These are phyloP conservation scores for Zelostemma sp. DNA, from an alignment of 1,140 invertebrate species.

Conservation along the genomic window DNA sequence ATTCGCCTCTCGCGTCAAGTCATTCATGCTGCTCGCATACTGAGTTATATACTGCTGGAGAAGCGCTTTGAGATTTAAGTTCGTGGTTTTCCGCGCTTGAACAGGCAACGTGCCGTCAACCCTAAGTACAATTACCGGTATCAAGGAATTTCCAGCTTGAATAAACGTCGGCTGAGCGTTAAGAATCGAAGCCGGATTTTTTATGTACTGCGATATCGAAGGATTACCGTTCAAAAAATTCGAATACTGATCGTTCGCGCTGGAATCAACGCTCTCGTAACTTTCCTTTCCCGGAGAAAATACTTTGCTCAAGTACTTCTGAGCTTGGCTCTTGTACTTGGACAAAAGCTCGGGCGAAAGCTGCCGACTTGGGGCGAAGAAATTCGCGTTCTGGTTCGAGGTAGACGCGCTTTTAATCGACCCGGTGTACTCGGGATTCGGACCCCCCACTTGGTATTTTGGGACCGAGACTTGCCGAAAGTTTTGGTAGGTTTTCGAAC, in stretches of 20 bases:
- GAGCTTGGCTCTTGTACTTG: slow-evolving; percentile 43
- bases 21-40: slow-evolving; percentile 56
- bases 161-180: slow-evolving; percentile 67
- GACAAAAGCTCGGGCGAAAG: slow-evolving; percentile 26
- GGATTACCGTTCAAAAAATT: slow-evolving; percentile 65
- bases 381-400: slow-evolving; percentile 16
- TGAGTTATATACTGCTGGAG: slow-evolving; percentile 64
- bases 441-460: slow-evolving; percentile 56
- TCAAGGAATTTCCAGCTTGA: slow-evolving; percentile 63
- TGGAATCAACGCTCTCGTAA: slow-evolving; percentile 30
- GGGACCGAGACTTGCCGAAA: slow-evolving; percentile 3
- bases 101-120: slow-evolving; percentile 63
- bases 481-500: slow-evolving; percentile 2
- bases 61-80: slow-evolving; percentile 64
- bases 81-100: slow-evolving; percentile 45
- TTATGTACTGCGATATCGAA: slow-evolving; percentile 67
- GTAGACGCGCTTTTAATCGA: slow-evolving; percentile 17
- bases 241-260: slow-evolving; percentile 51
- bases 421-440: slow-evolving; percentile 60
- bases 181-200: slow-evolving; percentile 64
- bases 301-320: slow-evolving; percentile 50
- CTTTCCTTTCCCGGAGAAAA: slow-evolving; percentile 33
- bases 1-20: slow-evolving; percentile 47
- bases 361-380: slow-evolving; percentile 36
- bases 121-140: slow-evolving; percentile 66